These are phyloP conservation scores for Oscheius myriophilus DNA, from an alignment of 2,888 invertebrate genomes.

Conservation along the genomic window DNA sequence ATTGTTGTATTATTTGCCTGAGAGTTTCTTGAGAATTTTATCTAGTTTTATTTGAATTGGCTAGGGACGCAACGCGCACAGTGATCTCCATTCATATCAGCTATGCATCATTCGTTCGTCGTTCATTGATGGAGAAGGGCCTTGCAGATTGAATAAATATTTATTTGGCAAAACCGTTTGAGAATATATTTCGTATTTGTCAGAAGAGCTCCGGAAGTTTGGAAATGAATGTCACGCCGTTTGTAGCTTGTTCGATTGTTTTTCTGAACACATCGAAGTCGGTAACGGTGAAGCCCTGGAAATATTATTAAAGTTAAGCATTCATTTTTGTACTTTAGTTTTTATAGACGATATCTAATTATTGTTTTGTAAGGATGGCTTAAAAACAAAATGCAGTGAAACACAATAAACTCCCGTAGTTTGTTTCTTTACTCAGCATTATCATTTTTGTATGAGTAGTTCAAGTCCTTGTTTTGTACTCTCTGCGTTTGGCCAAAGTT, in stretches of 20 bases:
- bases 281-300: slow-evolving; percentile 23
- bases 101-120: slow-evolving; percentile 3
- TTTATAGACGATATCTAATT: no score
- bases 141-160: slow-evolving; percentile 14
- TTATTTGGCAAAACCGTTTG: neutral
- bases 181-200: neutral
- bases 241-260: slow-evolving; percentile 2
- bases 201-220: slow-evolving; percentile 18
- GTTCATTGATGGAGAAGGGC: neutral
- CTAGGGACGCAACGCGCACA: neutral
- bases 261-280: slow-evolving; percentile 5
- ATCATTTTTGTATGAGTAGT: no score
- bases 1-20: slow-evolving; percentile 7
- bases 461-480: no score
- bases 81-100: slow-evolving; percentile 28
- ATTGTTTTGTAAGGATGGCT: no score
- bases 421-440: no score
- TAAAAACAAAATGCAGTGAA: no score
- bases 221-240: neutral
- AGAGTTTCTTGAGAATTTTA: neutral
- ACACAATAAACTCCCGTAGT: no score
- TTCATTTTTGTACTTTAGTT: neutral
- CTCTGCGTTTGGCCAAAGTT: no score
- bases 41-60: slow-evolving; percentile 5
- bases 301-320: neutral